Evolutionary conservation across 2,113 vertebrate species (phyloP), one percentile per base, ranked within the genome.

Genomic region (Tetrao urogallus): DNA sequence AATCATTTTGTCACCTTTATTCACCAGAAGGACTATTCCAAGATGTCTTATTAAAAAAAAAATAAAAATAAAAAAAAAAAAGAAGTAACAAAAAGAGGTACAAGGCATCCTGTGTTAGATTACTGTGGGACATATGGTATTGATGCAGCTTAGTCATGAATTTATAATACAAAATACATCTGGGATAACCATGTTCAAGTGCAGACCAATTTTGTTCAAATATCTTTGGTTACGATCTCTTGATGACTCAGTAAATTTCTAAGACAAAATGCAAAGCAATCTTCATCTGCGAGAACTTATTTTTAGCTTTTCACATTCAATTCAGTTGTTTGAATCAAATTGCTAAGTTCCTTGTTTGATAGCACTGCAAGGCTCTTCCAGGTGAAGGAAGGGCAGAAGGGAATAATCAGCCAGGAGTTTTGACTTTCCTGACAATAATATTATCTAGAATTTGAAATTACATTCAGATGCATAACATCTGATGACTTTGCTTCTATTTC

Each of bases 181-280:
- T 85, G 87, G 86, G 87, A 90, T 50, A 87, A 74, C 52, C 83
- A 82, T 3, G 10, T 92, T 90, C 82, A 81, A 93, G 88, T 92
- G 95, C 77, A 91, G 91, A 97, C 86, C 90, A 93, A 80, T 86
- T 45, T 82, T 81, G 45, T 95, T 96, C 73, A 86, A 78, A 58
- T 84, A 94, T 97, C 97, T 97, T 96, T 97, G 97, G 96, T 95
- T 96, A 69, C 92, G 82, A 24, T 84, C 64, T 95, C 91, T 95
- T 6, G 6, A 48, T 60, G 65, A 80, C 30, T 74, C 80, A 94
- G 38, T 78, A 90, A 89, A 47, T 95, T 95, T 94, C 90, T 90
- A 94, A 90, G 94, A 95, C 81, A 86, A 90, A 79, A 85, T 77
- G 71, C 52, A 93, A 92, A 92, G 45, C 36, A 65, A 60, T 84